These are phyloP conservation scores for Thelaira solivaga DNA, from an alignment of 2,888 invertebrate genomes.

Conservation along the genomic window DNA sequence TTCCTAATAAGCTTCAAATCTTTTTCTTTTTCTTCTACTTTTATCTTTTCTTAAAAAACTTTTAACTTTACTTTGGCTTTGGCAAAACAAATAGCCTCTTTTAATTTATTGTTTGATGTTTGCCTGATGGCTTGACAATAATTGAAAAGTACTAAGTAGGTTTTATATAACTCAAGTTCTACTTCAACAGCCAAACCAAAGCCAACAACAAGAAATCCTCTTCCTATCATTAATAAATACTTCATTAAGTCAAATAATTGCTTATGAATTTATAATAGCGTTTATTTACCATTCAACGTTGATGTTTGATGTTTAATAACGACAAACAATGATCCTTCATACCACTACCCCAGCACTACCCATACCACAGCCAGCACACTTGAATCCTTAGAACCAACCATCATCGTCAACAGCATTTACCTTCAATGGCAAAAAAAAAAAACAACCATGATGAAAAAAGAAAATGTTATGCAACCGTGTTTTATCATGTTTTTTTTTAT, in stretches of 20 bases:
- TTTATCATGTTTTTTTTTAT: neutral
- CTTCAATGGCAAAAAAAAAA: conserved; percentile 14
- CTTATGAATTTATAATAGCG: conserved; percentile 35
- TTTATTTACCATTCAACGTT: conserved; percentile 11
- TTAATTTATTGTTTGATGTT: neutral
- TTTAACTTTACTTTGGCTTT: neutral
- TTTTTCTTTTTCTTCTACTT: too few species aligned
- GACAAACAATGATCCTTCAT: conserved; percentile 29
- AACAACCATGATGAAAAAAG: too few species aligned
- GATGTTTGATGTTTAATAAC: conserved; percentile 37
- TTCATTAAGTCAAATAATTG: conserved; percentile 57
- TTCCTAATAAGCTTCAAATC: too few species aligned
- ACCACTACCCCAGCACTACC: too few species aligned
- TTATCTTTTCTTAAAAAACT: too few species aligned
- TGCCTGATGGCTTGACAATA: too few species aligned
- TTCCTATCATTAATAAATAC: conserved; percentile 18
- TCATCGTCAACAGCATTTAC: conserved; percentile 7
- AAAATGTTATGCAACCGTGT: neutral
- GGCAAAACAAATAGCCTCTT: neutral
- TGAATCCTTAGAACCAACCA: conserved; percentile 6
- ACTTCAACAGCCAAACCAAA: conserved; percentile 5
- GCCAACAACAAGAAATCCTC: neutral
- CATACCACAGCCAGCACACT: conserved; percentile 1
- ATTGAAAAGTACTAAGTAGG: conserved; percentile 7
- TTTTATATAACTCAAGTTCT: conserved; percentile 23